These are phyloP conservation scores for Drosophila nannoptera DNA, from an alignment of 1,140 invertebrate genomes.

Conservation along the genomic window DNA sequence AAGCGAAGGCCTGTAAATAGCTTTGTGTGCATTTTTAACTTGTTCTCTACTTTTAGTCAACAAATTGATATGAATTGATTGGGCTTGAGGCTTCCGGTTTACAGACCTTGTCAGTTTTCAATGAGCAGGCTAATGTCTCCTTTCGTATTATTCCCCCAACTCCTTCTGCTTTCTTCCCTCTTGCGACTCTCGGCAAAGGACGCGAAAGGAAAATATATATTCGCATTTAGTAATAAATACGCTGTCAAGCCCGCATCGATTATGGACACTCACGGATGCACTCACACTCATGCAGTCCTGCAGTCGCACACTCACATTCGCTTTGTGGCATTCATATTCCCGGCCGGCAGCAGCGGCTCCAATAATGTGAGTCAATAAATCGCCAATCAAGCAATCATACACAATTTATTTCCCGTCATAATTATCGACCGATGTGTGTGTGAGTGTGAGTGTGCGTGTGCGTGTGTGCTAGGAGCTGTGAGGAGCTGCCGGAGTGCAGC, in stretches of 20 bases:
- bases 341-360: constrained; percentile 60
- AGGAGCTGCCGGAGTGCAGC: constrained; percentile 43
- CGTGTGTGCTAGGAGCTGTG: constrained; percentile 13
- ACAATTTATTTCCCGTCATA: constrained; percentile 79
- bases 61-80: constrained; percentile 32
- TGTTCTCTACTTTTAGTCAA: constrained; percentile 2
- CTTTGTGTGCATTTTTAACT: not conserved
- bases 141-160: not conserved
- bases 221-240: constrained; percentile 73
- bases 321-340: constrained; percentile 19
- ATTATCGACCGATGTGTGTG: constrained; percentile 60
- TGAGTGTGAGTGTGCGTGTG: constrained; percentile 17
- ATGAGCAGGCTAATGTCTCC: constrained; percentile 51
- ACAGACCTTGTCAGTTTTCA: constrained; percentile 52
- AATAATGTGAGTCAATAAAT: constrained; percentile 79
- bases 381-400: constrained; percentile 78
- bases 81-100: constrained; percentile 66
- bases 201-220: constrained; percentile 44
- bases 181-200: not conserved
- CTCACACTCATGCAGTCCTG: constrained; percentile 36
- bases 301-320: constrained; percentile 11
- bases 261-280: constrained; percentile 74
- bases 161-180: not conserved
- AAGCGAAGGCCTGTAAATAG: constrained; percentile 3
- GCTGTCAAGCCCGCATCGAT: constrained; percentile 71